These are phyloP conservation scores for Pluvianellus socialis DNA, from an alignment of 2,113 vertebrate species.

Conservation along the genomic window DNA sequence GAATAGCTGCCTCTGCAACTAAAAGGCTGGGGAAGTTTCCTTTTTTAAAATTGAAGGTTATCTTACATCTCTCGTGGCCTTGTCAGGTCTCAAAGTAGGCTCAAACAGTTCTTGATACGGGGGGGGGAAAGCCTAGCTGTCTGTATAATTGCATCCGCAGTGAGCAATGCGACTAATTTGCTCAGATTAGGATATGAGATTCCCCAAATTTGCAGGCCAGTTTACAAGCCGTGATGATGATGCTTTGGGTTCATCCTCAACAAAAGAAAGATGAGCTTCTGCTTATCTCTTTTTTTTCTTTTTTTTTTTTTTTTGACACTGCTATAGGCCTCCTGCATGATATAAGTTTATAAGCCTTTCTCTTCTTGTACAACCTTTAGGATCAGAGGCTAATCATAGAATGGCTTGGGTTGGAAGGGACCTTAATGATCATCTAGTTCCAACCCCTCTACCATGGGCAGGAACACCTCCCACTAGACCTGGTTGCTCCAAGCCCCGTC, in stretches of 20 bases:
- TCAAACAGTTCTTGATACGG: not conserved
- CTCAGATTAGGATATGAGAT: not conserved
- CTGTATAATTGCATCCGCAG: not conserved
- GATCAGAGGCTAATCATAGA: not conserved
- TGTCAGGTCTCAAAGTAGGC: not conserved
- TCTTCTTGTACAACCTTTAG: not conserved
- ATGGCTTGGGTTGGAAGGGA: too few species aligned
- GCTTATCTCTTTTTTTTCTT: not conserved
- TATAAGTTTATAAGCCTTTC: not conserved
- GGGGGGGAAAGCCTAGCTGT: not conserved
- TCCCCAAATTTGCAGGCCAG: not conserved
- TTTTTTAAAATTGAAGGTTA: not conserved
- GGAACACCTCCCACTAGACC: too few species aligned
- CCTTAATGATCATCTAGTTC: too few species aligned
- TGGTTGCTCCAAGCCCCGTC: too few species aligned
- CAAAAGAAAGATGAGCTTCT: not conserved
- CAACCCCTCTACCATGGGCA: too few species aligned
- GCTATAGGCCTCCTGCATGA: not conserved
- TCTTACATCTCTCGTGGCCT: not conserved
- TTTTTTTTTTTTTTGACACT: not conserved
- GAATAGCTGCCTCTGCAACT: not conserved
- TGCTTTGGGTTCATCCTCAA: not conserved
- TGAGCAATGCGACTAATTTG: not conserved
- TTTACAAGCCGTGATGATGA: fast-evolving
- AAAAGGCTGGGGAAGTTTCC: not conserved